A percentile compares a stretch with the other conserved stretches of the same genome.
phyloP scores from a whole-genome alignment of 1,140 invertebrate species.

The Ceratina australensis region DNA sequence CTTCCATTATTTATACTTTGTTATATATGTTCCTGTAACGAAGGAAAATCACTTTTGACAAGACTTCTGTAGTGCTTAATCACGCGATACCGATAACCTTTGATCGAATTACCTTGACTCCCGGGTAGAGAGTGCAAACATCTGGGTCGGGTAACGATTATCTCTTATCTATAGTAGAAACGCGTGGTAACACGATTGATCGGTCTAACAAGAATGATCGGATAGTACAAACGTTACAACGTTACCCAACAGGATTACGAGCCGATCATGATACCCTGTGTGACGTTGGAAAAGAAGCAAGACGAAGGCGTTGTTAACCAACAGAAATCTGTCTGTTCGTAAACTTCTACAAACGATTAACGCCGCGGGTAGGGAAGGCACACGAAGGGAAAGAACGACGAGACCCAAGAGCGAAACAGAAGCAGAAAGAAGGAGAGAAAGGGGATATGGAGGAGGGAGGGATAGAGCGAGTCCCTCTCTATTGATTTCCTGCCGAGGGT shows the following conservation, averaged over 20 bases:
- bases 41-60: conserved; percentile 1
- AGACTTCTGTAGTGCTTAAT: not conserved
- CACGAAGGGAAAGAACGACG: conserved; percentile 26
- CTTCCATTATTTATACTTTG: not conserved
- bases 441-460: conserved; percentile 34
- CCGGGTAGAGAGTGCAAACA: not conserved
- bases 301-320: not conserved
- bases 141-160: not conserved
- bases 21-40: not conserved
- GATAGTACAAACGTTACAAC: not conserved
- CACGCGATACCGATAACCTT: conserved; percentile 17
- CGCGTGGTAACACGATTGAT: not conserved
- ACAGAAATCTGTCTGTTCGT: conserved; percentile 17
- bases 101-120: conserved; percentile 25
- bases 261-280: not conserved
- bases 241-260: conserved; percentile 12
- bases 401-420: conserved; percentile 29
- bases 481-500: conserved; percentile 75
- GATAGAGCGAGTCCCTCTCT: conserved; percentile 66
- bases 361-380: conserved; percentile 10
- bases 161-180: not conserved
- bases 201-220: not conserved
- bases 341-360: conserved; percentile 17
- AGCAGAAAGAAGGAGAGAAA: conserved; percentile 27
- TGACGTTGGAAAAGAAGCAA: not conserved